Evolutionary conservation across 2,888 invertebrate species (phyloP), one percentile per base, ranked within the genome.

Genomic region (Amitus sp.): DNA sequence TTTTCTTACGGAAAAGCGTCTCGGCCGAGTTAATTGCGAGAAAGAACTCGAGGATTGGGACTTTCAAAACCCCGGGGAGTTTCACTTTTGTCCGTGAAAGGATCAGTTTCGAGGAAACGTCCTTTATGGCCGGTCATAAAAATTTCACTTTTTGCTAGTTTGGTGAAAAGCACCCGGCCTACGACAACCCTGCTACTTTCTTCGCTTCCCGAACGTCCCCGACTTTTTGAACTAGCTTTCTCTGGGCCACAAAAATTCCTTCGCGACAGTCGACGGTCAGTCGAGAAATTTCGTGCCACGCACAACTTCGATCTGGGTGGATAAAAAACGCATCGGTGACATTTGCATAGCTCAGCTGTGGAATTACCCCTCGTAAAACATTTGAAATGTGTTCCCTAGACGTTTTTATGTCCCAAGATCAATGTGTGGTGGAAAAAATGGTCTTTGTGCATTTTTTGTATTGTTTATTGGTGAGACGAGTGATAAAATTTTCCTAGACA

Each of bases 141-240:
- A 75, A 71, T 74, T 76, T 73, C 74, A 72, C 73, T 69, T 73
- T 77, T 74, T 63, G 52, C 65, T 70, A 68, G 70, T 62, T 64
- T 68, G 63, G 60, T 40, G 28, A 28, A 46, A 48, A 47, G 65
- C 50, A 64, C 55, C 52, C 47, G 58, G 54, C 63, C 69, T 61
- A 66, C 58, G 33, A 61, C 39, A 18, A 57, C 61, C 56, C 65
- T 62, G 37, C 65, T 61, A 57, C 70, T 67, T 68, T 70, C 67
- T n/a, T n/a, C n/a, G n/a, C n/a, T n/a, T n/a, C n/a, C n/a, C n/a
- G n/a, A n/a, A n/a, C n/a, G n/a, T n/a, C n/a, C 46, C 42, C 12
- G 39, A 40, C 39, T 63, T 64, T 64, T 70, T 70, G 65, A 70
- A 74, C 75, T n/a, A 66, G 66, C 70, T 68, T 73, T 74, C 65